These are phyloP conservation scores for Helicoverpa assulta DNA, from an alignment of 2,888 invertebrate species.

Conservation along the genomic window DNA sequence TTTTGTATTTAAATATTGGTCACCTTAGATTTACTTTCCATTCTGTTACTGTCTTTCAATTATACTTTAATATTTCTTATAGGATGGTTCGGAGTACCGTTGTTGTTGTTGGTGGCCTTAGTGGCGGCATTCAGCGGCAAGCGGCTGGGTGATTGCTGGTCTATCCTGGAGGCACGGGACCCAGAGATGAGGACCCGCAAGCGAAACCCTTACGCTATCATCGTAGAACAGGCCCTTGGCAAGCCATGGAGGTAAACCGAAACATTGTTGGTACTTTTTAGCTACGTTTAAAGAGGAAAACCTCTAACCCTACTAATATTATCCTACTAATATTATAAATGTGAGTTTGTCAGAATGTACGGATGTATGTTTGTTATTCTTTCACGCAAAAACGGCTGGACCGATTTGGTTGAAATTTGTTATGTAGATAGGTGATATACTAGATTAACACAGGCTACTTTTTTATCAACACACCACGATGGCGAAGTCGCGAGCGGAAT, in stretches of 20 bases:
- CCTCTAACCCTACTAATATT: too few relatives aligned
- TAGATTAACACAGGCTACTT: too few relatives aligned
- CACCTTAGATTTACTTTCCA: not conserved
- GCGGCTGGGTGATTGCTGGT: constrained; percentile 92
- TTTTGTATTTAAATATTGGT: not conserved
- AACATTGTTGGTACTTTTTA: not conserved
- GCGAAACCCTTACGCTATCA: constrained; percentile 92
- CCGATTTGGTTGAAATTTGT: too few relatives aligned
- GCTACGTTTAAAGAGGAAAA: not conserved
- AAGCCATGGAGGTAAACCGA: constrained; percentile 88
- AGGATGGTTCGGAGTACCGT: constrained; percentile 92
- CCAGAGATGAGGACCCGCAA: constrained; percentile 90
- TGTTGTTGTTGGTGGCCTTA: constrained; percentile 90
- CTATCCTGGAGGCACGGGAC: constrained; percentile 92
- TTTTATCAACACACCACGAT: too few relatives aligned
- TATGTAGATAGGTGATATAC: too few relatives aligned
- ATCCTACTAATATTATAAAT: too few relatives aligned
- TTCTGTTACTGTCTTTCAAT: too few relatives aligned
- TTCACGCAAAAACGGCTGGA: too few relatives aligned
- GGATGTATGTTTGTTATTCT: too few relatives aligned
- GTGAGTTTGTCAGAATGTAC: too few relatives aligned
- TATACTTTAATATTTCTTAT: constrained; percentile 50
- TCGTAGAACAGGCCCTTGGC: constrained; percentile 91
- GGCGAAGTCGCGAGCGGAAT: too few relatives aligned
- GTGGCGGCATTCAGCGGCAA: constrained; percentile 92